Base-by-base conservation (phyloP, 2,113 vertebrate species). In the Sinocyclocheilus rhinocerous region DNA sequence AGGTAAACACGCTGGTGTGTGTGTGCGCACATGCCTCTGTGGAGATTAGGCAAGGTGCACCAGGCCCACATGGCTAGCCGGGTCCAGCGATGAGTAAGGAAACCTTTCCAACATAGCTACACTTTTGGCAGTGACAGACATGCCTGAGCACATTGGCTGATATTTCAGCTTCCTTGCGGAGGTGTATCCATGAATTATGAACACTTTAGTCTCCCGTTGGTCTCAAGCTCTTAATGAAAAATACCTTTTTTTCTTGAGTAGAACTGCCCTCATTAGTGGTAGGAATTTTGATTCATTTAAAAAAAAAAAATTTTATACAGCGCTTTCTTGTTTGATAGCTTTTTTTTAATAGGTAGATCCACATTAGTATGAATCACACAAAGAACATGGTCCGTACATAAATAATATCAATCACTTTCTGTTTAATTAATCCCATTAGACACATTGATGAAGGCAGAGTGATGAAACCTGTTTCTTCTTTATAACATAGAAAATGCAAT, bases 61-160 rank as follows among this genome's bases (percentile, higher is more conserved):
- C 42, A 80, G 86, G 88, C 45, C 72, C 36, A 45, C 88, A 81
- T 39, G 88, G 88, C 52, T 82, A 65, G 26, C 70, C 63, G 11
- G 85, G 88, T 83, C 20, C 57, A 79, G n/a, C 33, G 39, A 42
- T 57, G 61, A 57, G 55, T 13, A 24, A 65, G 72, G 26, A 84
- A 82, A 75, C 55, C 10, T 65, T 79, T 82, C 85, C 26, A 73
- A 12, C 22, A 16, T 77, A 1, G n/a, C 16, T 80, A 61, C 48
- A 84, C 48, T 76, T 89, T 86, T 84, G 69, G 65, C 33, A 22
- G 59, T 45, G 65, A 59, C 45, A 48, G 39, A 20, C 50, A 36
- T 70, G 39, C 52, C 16, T 84, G 61, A 81, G 26, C 24, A 45
- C 73, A 48, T 45, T 67, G 45, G 76, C 36, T 63, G 20, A 73